Evolutionary conservation across 2,888 invertebrate genomes (phyloP), one percentile per base, ranked within the genome.

Genomic region (Drosophila stalkeri): DNA sequence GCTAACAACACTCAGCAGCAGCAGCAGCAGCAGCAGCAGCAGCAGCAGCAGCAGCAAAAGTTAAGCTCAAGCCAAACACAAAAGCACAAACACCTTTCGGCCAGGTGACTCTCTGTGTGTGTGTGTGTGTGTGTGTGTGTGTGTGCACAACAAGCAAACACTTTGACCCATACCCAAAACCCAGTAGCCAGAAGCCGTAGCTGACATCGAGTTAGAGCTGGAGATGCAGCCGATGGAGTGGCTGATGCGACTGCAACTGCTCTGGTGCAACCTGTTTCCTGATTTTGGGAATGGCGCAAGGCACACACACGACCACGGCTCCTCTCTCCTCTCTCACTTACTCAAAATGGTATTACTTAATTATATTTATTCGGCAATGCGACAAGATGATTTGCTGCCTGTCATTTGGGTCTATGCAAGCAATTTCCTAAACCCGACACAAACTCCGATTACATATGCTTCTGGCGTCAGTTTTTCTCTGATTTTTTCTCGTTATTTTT

Each of bases 341-440:
- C 43, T 55, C 63, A 61, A 78, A 71, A 70, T 67, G 70, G 71
- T 70, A 83, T 78, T 72, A 74, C 82, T 70, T 89, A 87, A 85
- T 87, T 85, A 82, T 87, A 84, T 82, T 86, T 81, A 71, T 87
- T 79, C 55, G 61, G 56, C 64, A 57, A 27, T 63, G 70, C 71
- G 82, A 89, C 84, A 81, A 86, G 84, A 86, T 86, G 82, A 84
- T 89, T 86, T 81, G 75, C 66, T 33, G 72, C 65, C 75, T 76
- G 80, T 80, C 62, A 66, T 47, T 61, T 62, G 44, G 68, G 20
- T 39, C 18, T 39, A 35, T 54, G 23, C 12, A 39, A 31, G 16
- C 27, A 33, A 18, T 23, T 35, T 33, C 51, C 51, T 35, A 33
- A 33, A 3, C 51, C 51, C 33, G 51, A 51, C 33, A 27, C 18